Percentiles rank a stretch among this genome's conserved stretches.
phyloP scores from a whole-genome alignment of 2,797 vertebrate genomes.

The Tachyglossus aculeatus region DNA sequence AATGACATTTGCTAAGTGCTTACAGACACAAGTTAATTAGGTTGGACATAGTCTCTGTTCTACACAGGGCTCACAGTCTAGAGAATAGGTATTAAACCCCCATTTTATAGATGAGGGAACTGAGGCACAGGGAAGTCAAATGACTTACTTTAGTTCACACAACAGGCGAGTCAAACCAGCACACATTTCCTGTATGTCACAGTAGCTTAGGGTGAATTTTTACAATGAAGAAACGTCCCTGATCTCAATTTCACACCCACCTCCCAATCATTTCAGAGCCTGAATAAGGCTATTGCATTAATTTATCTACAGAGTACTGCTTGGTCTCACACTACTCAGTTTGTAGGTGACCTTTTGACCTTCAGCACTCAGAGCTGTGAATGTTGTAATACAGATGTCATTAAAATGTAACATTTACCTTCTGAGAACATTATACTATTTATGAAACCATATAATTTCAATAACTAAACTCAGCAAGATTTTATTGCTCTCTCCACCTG shows the following conservation, averaged over 20 bases:
- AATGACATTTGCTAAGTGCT: too few relatives aligned
- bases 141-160: too few relatives aligned
- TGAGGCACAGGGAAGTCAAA: too few relatives aligned
- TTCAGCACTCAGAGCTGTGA: conserved; percentile 45
- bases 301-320: conserved; percentile 41
- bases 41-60: too few relatives aligned
- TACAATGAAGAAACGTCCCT: background rate
- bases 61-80: too few relatives aligned
- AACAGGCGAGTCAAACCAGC: background rate
- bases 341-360: conserved; percentile 45
- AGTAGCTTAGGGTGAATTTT: conserved; percentile 1
- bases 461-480: conserved; percentile 77
- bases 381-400: conserved; percentile 35
- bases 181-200: background rate
- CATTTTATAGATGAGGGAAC: too few relatives aligned
- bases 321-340: conserved; percentile 36
- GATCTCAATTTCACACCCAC: conserved; percentile 8
- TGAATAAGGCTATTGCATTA: conserved; percentile 35
- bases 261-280: conserved; percentile 41
- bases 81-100: too few relatives aligned
- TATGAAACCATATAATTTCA: conserved; percentile 75
- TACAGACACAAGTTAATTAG: too few relatives aligned
- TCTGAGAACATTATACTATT: conserved; percentile 71
- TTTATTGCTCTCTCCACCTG: conserved; percentile 74
- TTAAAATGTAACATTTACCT: conserved; percentile 72